phyloP scores from a whole-genome alignment of 2,113 vertebrate species.

The Zosterops japonicus region DNA sequence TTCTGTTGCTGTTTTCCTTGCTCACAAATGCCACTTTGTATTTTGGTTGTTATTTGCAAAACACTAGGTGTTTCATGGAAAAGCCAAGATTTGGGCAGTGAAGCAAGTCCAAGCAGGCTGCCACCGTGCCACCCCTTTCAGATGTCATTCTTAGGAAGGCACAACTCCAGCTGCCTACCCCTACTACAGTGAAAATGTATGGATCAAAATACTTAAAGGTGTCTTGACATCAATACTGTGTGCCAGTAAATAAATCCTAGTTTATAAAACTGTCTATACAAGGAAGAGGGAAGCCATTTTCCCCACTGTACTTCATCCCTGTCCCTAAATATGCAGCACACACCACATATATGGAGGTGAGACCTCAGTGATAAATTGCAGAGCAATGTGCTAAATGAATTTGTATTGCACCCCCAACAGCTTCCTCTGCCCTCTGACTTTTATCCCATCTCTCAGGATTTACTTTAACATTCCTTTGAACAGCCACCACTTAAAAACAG shows the following conservation, averaged over 20 bases:
- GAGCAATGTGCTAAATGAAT: conserved; percentile 22
- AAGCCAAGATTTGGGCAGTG: background rate
- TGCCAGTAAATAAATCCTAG: background rate
- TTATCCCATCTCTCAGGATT: conserved; percentile 20
- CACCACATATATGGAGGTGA: background rate
- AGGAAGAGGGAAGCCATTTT: background rate
- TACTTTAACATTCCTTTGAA: background rate
- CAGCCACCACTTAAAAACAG: background rate
- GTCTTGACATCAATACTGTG: background rate
- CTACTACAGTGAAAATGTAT: background rate
- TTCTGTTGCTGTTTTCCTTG: background rate
- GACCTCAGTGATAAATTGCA: background rate
- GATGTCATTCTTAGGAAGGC: background rate
- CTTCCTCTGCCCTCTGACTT: conserved; percentile 22
- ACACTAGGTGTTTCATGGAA: background rate
- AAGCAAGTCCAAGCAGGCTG: background rate
- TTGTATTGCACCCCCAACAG: background rate
- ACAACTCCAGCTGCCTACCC: background rate
- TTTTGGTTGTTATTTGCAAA: background rate
- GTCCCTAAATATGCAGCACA: background rate
- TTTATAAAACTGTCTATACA: background rate
- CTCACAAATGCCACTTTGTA: background rate
- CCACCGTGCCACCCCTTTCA: background rate
- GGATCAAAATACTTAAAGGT: background rate
- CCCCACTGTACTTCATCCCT: background rate